Percentiles rank a stretch among this genome's conserved stretches.
phyloP scores from a whole-genome alignment of 2,113 vertebrate species.

The Amblyopsis rosae region DNA sequence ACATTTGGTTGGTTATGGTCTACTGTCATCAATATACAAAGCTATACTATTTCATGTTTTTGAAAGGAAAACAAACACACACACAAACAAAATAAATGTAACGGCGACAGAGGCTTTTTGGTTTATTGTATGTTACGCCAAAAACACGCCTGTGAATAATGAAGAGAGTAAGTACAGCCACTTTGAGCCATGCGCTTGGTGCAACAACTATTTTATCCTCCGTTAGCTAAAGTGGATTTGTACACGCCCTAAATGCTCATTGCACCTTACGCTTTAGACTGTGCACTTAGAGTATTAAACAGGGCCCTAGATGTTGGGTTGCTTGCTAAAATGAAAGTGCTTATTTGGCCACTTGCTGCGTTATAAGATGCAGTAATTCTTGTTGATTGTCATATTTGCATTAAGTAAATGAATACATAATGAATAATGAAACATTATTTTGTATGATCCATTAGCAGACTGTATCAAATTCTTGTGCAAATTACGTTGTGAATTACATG shows the following conservation, averaged over 20 bases:
- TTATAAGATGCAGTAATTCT: background rate
- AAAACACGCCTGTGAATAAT: no score
- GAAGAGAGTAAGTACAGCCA: no score
- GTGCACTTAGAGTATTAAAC: no score
- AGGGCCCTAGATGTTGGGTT: conserved; percentile 24
- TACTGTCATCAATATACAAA: background rate
- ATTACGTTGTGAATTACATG: no score
- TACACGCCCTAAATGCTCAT: no score
- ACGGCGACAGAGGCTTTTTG: background rate
- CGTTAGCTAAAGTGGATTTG: no score
- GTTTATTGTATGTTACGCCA: no score
- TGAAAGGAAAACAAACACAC: background rate
- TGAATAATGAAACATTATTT: conserved; percentile 3
- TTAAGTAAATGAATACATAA: conserved; percentile 28
- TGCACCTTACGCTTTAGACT: no score
- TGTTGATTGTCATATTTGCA: conserved; percentile 14
- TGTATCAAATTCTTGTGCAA: background rate
- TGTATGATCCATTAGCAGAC: conserved; percentile 10
- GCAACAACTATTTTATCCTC: background rate
- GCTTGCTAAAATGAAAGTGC: conserved; percentile 38
- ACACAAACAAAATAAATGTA: background rate
- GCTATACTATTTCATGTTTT: background rate
- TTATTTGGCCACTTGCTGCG: conserved; percentile 27
- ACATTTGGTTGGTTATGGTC: no score
- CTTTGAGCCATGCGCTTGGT: background rate